Evolutionary conservation across 2,797 vertebrate species (phyloP), one percentile per base, ranked within the genome.

Genomic region (Muraenolepis orangiensis): DNA sequence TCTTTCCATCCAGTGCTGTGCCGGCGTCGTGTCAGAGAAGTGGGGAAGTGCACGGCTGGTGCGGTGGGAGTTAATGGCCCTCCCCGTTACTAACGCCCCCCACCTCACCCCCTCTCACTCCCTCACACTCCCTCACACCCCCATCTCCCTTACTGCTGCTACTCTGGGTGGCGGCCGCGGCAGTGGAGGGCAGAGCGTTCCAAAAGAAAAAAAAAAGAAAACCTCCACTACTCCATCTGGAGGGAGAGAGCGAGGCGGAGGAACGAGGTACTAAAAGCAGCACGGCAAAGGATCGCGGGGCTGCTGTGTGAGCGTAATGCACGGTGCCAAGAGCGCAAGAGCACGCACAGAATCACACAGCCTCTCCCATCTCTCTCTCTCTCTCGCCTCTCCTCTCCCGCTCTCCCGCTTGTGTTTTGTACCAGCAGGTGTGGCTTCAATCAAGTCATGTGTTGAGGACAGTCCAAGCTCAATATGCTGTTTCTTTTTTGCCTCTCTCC

Each of bases 371-470:
- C 87, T 79, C 30, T 20, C 72, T 42, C 61, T 29, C 36, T 46
- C 72, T 30, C n/a, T 36, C 85, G 72, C 26, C 46, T 34, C 12
- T 57, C 18, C 61, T 12, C 36, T 30, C 70, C 2, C 70, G 66
- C 72, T 42, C 26, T 36, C 31, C n/a, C 18, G 68, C 18, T 4
- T 69, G 67, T 29, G 64, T 66, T 57, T 46, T 57, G 46, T 57
- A 57, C 46, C 92, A 93, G 94, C 93, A 94, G 94, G 92, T 94
- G 94, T 87, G 92, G 91, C 93, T 94, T 94, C 92, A 89, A 86
- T 89, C 92, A 91, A 88, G 86, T 90, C 93, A 93, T 90, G 93
- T 93, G 93, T 93, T 92, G 88, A 91, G 76, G 80, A 66, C 7
- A 87, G 91, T 91, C 91, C 90, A 75, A 84, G 85, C 88, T 85